Evolutionary conservation across 64 coral and sea anemone species (phyloP).

Genomic region (Dendronephthya gigantea): DNA sequence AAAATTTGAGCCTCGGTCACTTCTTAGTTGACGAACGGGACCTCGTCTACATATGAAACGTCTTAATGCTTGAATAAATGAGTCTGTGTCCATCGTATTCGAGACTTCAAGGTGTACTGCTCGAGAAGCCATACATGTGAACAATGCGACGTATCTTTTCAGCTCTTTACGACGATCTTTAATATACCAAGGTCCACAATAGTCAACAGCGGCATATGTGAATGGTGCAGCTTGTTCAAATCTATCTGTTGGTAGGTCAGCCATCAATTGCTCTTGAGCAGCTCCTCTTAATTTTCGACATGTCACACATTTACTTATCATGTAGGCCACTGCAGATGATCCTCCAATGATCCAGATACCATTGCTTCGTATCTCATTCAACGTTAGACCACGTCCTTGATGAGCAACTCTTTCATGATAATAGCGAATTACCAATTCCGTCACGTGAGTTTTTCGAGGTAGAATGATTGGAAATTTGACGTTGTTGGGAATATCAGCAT

Average conservation of each 20-base stretch:
- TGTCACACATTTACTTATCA: background rate
- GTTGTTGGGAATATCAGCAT: background rate
- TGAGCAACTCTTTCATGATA: background rate
- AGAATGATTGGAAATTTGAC: slow-evolving; percentile 23
- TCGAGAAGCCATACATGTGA: slow-evolving; percentile 22
- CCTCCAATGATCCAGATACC: slow-evolving; percentile 38
- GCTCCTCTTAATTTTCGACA: background rate
- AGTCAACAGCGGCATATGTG: slow-evolving; percentile 19
- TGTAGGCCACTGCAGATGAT: background rate
- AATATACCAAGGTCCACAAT: slow-evolving; percentile 27
- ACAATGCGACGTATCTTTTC: background rate
- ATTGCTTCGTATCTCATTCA: slow-evolving; percentile 20
- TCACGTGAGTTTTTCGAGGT: slow-evolving; percentile 2
- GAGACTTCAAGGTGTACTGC: background rate
- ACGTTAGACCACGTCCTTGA: slow-evolving; percentile 22
- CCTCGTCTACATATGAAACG: slow-evolving; percentile 14
- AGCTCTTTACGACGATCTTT: slow-evolving; percentile 33
- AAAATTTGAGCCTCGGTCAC: no score
- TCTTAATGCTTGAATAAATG: slow-evolving; percentile 35
- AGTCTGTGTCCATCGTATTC: slow-evolving; percentile 24
- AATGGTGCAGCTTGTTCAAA: background rate
- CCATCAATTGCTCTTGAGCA: slow-evolving; percentile 2
- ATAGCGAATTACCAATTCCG: background rate
- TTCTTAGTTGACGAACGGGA: slow-evolving; percentile 28
- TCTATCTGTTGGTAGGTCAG: background rate